A percentile compares a stretch with the other conserved stretches of the same genome.
These are phyloP conservation scores for Actinia tenebrosa DNA, from an alignment of 64 coral and sea anemone genomes.

Conservation along the genomic window DNA sequence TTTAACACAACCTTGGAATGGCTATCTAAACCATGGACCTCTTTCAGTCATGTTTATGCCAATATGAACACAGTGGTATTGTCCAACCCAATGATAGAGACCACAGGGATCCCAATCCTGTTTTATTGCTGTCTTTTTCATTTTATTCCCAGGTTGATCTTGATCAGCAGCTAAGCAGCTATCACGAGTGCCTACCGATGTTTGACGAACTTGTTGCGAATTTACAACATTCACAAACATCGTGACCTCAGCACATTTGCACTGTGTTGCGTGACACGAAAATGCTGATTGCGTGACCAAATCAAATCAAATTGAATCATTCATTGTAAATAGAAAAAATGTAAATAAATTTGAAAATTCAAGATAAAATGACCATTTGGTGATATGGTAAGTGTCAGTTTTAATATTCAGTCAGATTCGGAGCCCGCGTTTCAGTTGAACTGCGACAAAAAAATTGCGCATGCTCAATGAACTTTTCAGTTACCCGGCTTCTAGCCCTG, in stretches of 20 bases:
- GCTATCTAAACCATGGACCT: too few relatives aligned
- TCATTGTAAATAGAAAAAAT: conserved; percentile 4
- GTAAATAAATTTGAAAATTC: not conserved
- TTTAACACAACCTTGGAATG: too few relatives aligned
- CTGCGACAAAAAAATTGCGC: not conserved
- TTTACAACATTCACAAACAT: conserved; percentile 11
- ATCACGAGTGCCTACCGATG: conserved; percentile 11
- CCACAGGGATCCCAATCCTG: not conserved
- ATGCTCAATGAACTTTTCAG: not conserved
- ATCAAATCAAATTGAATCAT: not conserved
- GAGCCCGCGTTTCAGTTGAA: not conserved
- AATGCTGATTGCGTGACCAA: not conserved
- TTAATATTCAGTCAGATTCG: not conserved
- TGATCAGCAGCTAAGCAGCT: conserved; percentile 2
- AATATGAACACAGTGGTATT: too few relatives aligned
- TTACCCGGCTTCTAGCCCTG: too few relatives aligned
- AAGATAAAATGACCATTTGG: not conserved
- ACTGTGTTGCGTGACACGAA: not conserved
- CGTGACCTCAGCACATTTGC: not conserved
- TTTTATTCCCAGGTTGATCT: conserved; percentile 6
- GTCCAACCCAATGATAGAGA: not conserved
- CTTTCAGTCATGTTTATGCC: too few relatives aligned
- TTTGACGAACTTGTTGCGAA: conserved; percentile 20
- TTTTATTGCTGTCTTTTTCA: not conserved
- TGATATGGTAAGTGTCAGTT: not conserved